Evolutionary conservation across 1,140 invertebrate genomes (phyloP).

Genomic region (Bradynema listronoti): DNA sequence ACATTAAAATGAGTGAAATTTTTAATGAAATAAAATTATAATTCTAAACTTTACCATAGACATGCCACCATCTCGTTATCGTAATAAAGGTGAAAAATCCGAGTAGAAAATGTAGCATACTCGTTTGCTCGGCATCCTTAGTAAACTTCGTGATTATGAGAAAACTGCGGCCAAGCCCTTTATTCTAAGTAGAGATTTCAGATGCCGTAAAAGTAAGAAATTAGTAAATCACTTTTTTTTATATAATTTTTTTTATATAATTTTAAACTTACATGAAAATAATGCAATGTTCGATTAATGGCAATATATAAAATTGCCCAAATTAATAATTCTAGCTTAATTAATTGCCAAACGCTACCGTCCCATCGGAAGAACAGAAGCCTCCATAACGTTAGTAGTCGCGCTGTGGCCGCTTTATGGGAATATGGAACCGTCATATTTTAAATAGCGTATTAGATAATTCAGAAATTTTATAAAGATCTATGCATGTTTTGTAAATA

Average conservation of each 20-base stretch:
- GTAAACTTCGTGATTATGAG: neutral
- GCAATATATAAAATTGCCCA: neutral
- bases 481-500: too few species aligned
- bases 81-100: conserved; percentile 1
- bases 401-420: neutral
- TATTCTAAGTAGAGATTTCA: too few species aligned
- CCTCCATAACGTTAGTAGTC: neutral
- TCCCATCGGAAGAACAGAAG: neutral
- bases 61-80: neutral
- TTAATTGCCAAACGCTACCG: neutral
- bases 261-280: too few species aligned
- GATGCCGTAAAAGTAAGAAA: too few species aligned
- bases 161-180: neutral
- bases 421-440: conserved; percentile 1
- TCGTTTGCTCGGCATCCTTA: neutral
- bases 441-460: too few species aligned
- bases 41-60: too few species aligned
- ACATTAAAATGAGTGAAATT: too few species aligned
- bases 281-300: too few species aligned
- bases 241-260: too few species aligned
- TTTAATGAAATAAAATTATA: too few species aligned
- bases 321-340: neutral
- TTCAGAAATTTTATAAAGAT: too few species aligned
- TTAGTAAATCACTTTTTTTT: too few species aligned
- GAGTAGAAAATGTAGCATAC: neutral